Percentiles rank a stretch among this genome's conserved stretches.
Conservation (phyloP, 2,113 vertebrate species). For the Malaclemys terrapin region DNA sequence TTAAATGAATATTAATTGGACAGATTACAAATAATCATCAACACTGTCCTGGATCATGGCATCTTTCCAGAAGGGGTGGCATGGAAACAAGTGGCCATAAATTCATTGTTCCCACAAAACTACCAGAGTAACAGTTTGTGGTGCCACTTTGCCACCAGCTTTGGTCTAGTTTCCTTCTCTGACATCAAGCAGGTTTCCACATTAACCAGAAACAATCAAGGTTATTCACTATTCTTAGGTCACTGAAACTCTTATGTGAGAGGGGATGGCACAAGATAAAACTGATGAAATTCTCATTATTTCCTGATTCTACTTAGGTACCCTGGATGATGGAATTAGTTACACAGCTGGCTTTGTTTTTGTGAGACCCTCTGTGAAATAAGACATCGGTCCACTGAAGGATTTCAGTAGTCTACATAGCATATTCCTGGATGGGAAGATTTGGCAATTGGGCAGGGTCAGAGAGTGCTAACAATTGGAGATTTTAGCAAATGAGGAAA, state of each 20-base stretch:
- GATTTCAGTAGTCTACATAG: not conserved
- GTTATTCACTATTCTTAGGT: fast-evolving
- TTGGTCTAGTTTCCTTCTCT: not conserved
- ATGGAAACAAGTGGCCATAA: not conserved
- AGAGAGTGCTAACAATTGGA: not conserved
- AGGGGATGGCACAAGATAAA: not conserved
- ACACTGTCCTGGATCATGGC: not conserved
- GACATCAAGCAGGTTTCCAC: not conserved
- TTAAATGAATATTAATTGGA: not conserved
- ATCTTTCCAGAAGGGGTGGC: not conserved
- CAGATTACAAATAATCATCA: not conserved
- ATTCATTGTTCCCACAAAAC: not conserved
- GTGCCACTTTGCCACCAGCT: not conserved
- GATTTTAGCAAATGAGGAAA: not conserved
- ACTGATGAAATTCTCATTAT: not conserved
- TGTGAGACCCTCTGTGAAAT: not conserved
- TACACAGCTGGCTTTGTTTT: not conserved
- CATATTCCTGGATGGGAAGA: fast-evolving
- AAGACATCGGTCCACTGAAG: not conserved
- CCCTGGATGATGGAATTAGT: not conserved
- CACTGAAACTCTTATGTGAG: not conserved
- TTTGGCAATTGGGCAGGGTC: not conserved
- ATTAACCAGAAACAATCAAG: not conserved
- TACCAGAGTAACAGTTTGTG: not conserved
- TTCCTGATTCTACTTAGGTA: not conserved